Evolutionary conservation across 2,888 invertebrate genomes (phyloP).

Genomic region (Cyclophora punctaria): DNA sequence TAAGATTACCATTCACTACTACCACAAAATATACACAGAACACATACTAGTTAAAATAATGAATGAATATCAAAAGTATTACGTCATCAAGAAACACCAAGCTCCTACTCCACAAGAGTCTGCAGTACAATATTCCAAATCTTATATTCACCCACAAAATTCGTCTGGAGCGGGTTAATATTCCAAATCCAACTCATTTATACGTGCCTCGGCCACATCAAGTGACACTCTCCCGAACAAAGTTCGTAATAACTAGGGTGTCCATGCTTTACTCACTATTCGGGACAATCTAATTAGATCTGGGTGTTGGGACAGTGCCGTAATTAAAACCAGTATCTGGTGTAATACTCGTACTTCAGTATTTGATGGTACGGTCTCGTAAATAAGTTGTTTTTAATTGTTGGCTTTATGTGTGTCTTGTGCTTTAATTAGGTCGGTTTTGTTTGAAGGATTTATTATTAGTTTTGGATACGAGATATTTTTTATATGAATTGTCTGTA

Average conservation of each 20-base stretch:
- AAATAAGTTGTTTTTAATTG: conserved; percentile 3
- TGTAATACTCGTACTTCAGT: neutral
- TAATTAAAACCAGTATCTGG: neutral
- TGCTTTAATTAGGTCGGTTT: no score
- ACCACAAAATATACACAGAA: no score
- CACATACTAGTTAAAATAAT: no score
- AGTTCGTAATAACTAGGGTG: conserved; percentile 28
- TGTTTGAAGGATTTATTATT: neutral
- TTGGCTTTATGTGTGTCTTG: neutral
- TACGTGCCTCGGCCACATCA: conserved; percentile 34
- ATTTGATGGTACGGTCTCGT: conserved; percentile 1
- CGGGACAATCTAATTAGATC: no score
- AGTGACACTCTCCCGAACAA: conserved; percentile 28
- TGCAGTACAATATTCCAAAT: neutral
- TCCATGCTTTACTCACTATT: neutral
- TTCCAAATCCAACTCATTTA: conserved; percentile 44
- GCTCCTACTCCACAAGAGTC: no score
- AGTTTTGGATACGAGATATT: no score
- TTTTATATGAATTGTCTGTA: no score
- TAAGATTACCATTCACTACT: no score
- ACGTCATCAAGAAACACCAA: no score
- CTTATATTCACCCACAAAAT: no score
- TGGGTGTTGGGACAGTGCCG: neutral
- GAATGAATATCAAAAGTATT: no score
- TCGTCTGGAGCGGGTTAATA: conserved; percentile 26